phyloP scores from a whole-genome alignment of 2,113 vertebrate species.

The Apaloderma vittatum region DNA sequence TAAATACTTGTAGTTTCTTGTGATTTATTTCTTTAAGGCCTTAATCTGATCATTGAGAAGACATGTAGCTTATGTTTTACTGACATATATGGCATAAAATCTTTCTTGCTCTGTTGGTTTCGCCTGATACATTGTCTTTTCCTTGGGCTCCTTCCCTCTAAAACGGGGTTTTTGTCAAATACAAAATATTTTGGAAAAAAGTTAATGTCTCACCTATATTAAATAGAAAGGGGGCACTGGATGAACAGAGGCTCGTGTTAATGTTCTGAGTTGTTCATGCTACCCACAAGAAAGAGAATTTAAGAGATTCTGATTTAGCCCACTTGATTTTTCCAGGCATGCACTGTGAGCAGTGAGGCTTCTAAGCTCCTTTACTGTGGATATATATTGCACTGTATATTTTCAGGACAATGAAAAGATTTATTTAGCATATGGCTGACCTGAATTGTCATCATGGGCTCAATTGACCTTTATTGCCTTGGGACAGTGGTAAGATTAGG shows the following conservation, averaged over 20 bases:
- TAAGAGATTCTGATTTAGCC: neutral
- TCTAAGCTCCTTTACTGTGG: neutral
- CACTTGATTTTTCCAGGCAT: neutral
- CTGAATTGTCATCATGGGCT: slow-evolving; percentile 43
- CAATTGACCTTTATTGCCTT: slow-evolving; percentile 59
- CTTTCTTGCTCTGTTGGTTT: neutral
- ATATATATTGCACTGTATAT: neutral
- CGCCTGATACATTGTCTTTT: neutral
- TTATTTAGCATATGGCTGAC: slow-evolving; percentile 55
- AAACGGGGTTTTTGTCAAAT: neutral
- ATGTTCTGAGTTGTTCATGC: neutral
- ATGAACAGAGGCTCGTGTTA: neutral
- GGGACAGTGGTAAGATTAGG: slow-evolving; percentile 44
- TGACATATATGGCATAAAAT: neutral
- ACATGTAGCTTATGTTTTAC: neutral
- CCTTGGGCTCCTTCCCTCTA: neutral
- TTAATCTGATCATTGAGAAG: neutral
- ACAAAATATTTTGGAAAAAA: neutral
- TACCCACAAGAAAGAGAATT: neutral
- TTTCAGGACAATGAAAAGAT: slow-evolving; percentile 25
- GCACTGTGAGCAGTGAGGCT: neutral
- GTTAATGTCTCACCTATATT: neutral
- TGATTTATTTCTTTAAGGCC: neutral
- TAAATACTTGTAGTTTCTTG: neutral
- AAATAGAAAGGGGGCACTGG: neutral